Evolutionary conservation across 2,888 invertebrate species (phyloP), one percentile per base, ranked within the genome.

Genomic region (Cotesia congregata): DNA sequence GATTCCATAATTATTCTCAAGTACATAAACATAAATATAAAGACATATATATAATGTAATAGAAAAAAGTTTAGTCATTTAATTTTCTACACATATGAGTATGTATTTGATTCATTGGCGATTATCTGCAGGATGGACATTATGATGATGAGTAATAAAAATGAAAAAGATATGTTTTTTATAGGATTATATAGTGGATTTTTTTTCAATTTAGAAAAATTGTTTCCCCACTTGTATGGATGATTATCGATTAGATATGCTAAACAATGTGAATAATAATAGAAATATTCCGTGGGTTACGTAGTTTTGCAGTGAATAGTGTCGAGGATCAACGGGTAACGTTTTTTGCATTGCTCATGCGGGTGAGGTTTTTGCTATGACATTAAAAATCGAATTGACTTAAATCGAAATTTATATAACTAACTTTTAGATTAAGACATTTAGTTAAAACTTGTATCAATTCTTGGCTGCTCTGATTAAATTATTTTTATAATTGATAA

Each of bases 191-290:
- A 74, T 61, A 39, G 62, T 40, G 67, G 70, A 61, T 50, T 50
- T 50, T 50, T 50, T 50, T 50, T 73, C 61, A 75, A 72, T 71
- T 77, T 60, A 68, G 61, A 50, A 74, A 59, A 67, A 69, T 59
- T 72, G 73, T 69, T 67, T 77, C 40, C 72, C 71, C 75, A 67
- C 72, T 17, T 62, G 60, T 41, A 59, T 50, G 39, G 78, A 71
- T 80, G 62, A 78, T 75, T 74, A 77, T 77, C 77, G 77, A 77
- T 77, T 77, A 79, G 73, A 78, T 78, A 80, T 76, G 76, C 77
- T 65, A 72, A 79, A 80, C 76, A 80, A 81, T 81, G 74, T 41
- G 78, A 78, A 77, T 81, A 81, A 81, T 81, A 79, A 80, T 81
- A 81, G 78, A 80, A 64, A 64, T 74, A 65, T 71, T 75, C 71